Evolutionary conservation across 2,888 invertebrate species (phyloP), one percentile per base, ranked within the genome.

Genomic region (Aporophyla nigra): DNA sequence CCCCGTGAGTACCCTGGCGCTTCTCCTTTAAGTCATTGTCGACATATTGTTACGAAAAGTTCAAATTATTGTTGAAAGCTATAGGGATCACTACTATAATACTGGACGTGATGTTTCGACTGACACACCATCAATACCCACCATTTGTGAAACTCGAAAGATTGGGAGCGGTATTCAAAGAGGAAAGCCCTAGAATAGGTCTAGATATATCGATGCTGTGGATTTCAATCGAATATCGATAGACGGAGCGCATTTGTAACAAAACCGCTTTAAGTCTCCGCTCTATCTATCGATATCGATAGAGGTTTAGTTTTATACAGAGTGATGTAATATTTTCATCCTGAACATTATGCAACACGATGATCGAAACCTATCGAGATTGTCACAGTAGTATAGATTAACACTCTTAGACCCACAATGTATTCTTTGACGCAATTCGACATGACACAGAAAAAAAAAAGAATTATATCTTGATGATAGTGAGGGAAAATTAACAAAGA

Each of bases 351-450:
- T 93, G 93, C 93, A 94, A 90, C 90, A 86, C 86, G 89, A 89
- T 90, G 90, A 90, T 91, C 90, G 88, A 93, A 90, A 92, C 88
- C 93, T 92, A 92, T 91, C 90, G 92, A 94, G 93, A 93, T 94
- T 92, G 93, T 94, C 95, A 95, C 94, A 90, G 94, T 96, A 95
- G 95, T 91, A 92, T 94, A 93, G 93, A 92, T 93, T 94, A 95
- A 95, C 95, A 95, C 95, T 95, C 95, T 95, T 95, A 94, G 95
- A 95, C 94, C 94, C 93, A 92, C 90, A 89, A 90, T 88, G 90
- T 91, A 92, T 90, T 91, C 90, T 91, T 92, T 91, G 87, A 89
- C 86, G 91, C 93, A 91, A 91, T 93, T 91, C 88, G 90, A 93
- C 90, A 91, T 87, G 86, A 91, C 89, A 91, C 89, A 87, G 61